Evolutionary conservation across 2,113 vertebrate species (phyloP).

Genomic region (Sinocyclocheilus anshuiensis): DNA sequence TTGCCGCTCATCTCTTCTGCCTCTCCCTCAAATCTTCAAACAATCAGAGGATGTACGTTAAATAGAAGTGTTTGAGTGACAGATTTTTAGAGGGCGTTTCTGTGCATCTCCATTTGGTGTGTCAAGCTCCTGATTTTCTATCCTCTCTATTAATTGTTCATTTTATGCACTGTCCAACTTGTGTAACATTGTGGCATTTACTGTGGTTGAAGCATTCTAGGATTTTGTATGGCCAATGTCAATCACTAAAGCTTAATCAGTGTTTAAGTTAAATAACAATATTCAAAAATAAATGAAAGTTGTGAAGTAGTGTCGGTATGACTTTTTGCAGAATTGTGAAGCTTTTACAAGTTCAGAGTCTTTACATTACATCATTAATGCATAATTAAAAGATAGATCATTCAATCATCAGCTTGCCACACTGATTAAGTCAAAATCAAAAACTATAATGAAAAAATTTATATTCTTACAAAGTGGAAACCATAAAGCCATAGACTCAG

Average conservation of each 20-base stretch:
- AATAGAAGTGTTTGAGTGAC: constrained; percentile 49
- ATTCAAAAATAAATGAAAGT: background rate
- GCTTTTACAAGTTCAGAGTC: too few relatives aligned
- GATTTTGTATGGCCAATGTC: background rate
- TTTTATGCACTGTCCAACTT: background rate
- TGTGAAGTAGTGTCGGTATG: background rate
- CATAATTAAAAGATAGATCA: too few relatives aligned
- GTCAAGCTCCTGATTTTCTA: background rate
- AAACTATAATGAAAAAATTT: too few relatives aligned
- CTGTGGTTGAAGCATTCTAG: background rate
- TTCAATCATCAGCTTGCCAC: too few relatives aligned
- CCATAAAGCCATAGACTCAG: too few relatives aligned
- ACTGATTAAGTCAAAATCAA: too few relatives aligned
- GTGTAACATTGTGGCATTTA: background rate
- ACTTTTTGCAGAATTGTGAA: background rate
- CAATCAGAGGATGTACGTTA: constrained; percentile 43
- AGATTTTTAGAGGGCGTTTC: constrained; percentile 26
- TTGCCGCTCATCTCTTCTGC: constrained; percentile 38
- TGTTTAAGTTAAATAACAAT: background rate
- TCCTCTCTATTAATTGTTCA: background rate
- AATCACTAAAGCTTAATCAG: background rate
- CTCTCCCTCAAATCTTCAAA: constrained; percentile 45
- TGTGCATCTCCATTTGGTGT: constrained; percentile 37
- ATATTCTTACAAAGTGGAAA: too few relatives aligned
- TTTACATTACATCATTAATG: too few relatives aligned